Evolutionary conservation across 2,113 vertebrate species (phyloP), one percentile per base, ranked within the genome.

Genomic region (Perca fluviatilis): DNA sequence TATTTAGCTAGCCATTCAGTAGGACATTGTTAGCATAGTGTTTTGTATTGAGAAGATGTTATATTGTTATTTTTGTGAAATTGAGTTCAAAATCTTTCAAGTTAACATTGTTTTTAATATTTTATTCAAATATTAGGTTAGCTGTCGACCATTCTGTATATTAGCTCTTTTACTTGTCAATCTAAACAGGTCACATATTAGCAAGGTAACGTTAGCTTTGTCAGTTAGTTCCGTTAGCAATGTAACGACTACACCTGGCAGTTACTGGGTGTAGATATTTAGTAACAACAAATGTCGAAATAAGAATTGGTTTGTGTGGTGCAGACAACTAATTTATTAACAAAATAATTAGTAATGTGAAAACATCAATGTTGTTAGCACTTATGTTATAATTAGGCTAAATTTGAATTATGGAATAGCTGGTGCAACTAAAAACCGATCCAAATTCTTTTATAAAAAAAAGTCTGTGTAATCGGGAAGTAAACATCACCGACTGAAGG

Each of bases 401-500:
- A 19, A 7, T 36, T 6, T 30, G 18, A 30, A 21, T 15, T 47
- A 36, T 14, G 7, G 0, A 25, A 43, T 23, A 74, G 62, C 46
- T 30, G 12, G 16, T 60, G 69, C 15, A 66, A 57, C 51, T 2
- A 15, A 43, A 21, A 36, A 11, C 14, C 21, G 40, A 66, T 23
- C 19, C 14, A 51, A 61, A 51, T 51, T 30, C 27, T 65, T 14
- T 13, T 8, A 27, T 3, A 30, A 19, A n/a, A 19, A n/a, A 30
- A 19, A 58, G 51, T 46, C 21, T 18, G 16, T 3, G 60, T 9
- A 15, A 51, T 5, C 21, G 51, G 47, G 0, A 27, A 60, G 61
- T 68, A 72, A 84, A 84, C 49, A 10, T 33, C 18, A 27, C 49
- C 4, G n/a, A 50, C 43, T 67, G 69, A 57, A 61, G 12, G n/a